Percentiles rank a stretch among this genome's conserved stretches.
Evolutionary conservation across 2,888 invertebrate genomes (phyloP).

Genomic region (Notodonta dromedarius): DNA sequence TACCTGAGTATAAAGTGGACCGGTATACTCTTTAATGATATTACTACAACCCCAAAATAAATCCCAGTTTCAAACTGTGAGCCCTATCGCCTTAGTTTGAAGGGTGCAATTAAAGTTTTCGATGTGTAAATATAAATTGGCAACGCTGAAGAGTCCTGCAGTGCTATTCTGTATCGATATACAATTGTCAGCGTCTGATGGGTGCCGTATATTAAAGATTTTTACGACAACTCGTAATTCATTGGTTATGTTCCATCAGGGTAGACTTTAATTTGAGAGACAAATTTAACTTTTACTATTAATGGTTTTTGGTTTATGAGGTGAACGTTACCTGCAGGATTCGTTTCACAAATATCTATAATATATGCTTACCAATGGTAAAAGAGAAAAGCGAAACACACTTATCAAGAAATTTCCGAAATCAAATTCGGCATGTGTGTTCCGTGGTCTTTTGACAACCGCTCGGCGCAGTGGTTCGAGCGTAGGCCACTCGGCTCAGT

Average conservation of each 20-base stretch:
- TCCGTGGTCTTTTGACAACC: too few relatives aligned
- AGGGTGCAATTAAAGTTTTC: constrained; percentile 21
- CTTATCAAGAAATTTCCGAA: too few relatives aligned
- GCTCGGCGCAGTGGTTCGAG: too few relatives aligned
- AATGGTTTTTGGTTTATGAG: constrained; percentile 15
- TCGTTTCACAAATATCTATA: background rate
- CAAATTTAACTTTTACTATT: constrained; percentile 49
- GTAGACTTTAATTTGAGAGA: constrained; percentile 39
- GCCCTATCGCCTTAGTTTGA: constrained; percentile 16
- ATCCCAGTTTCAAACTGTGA: constrained; percentile 11
- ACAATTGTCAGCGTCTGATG: constrained; percentile 61
- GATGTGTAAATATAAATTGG: constrained; percentile 14
- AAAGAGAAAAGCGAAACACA: too few relatives aligned
- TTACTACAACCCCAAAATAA: constrained; percentile 19
- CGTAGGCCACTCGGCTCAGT: too few relatives aligned
- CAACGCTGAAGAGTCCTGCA: constrained; percentile 51
- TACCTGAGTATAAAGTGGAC: constrained; percentile 57
- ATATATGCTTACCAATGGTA: too few relatives aligned
- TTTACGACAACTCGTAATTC: constrained; percentile 73
- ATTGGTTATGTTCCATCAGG: constrained; percentile 53
- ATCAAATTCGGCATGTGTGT: too few relatives aligned
- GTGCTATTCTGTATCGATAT: constrained; percentile 64
- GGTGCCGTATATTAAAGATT: constrained; percentile 66
- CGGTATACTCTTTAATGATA: constrained; percentile 45
- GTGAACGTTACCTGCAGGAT: constrained; percentile 8